Base-by-base conservation (phyloP, 2,113 vertebrate species). In the Ophthalmolycus amberensis region DNA sequence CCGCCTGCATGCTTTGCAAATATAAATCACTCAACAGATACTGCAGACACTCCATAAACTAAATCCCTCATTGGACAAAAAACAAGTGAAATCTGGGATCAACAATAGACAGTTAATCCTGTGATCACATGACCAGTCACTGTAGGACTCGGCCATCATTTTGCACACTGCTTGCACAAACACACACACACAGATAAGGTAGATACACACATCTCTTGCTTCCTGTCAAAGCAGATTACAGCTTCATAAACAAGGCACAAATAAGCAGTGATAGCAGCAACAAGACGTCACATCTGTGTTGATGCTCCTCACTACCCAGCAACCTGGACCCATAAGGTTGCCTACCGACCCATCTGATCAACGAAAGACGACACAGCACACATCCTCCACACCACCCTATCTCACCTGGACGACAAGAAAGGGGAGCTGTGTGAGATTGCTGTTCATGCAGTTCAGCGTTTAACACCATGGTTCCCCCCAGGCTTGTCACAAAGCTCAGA, bases 191-290 rank as follows among this genome's bases (percentile, higher is more conserved):
- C 37, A 71, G 6, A 75, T 3, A 82, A 1, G 3, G 50, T 48
- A 73, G 22, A 89, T 10, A 64, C 59, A 58, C 50, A 50, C 14
- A 71, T 52, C 5, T 50, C 48, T 66, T 58, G 37, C 54, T 38
- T 66, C 64, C 72, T 84, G 82, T 85, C 73, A 81, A 63, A 71
- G 76, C 77, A 71, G 56, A 79, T 84, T 87, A 85, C 79, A 71
- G 68, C 65, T 87, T 88, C 63, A 77, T 82, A 80, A 90, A 85
- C 67, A 72, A 77, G 54, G 25, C n/a, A 10, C 73, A 85, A 90
- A 89, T 85, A 79, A 86, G 79, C 81, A 10, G 14, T 32, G 73
- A 87, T 69, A 76, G 48, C 73, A 67, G 79, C 71, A 80, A 83
- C 65, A 81, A 20, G 80, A 18, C 18, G 16, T 20, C 48, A n/a